These are phyloP conservation scores for Sinosuthora webbiana DNA, from an alignment of 2,113 vertebrate species.

Conservation along the genomic window DNA sequence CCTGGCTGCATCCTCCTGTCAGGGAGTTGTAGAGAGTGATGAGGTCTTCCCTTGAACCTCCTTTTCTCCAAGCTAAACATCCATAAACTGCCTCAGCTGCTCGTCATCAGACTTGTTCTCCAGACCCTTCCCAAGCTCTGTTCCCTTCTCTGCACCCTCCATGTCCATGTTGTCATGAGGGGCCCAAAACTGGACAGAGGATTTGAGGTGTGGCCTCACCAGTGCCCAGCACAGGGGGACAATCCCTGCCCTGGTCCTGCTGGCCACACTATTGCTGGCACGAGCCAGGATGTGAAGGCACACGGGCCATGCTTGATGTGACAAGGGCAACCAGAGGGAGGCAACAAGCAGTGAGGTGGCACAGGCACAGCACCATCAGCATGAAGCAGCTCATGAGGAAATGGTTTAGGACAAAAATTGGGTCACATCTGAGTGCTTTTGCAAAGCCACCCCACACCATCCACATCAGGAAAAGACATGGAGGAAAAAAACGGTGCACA, in stretches of 20 bases:
- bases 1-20: background rate
- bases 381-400: background rate
- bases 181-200: background rate
- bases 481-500: background rate
- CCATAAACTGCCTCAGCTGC: background rate
- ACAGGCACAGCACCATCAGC: background rate
- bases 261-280: background rate
- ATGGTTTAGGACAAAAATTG: background rate
- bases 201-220: background rate
- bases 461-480: background rate
- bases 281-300: background rate
- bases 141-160: background rate
- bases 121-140: background rate
- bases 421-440: background rate
- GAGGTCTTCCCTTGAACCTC: background rate
- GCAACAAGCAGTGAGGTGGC: background rate
- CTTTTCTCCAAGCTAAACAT: background rate
- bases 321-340: background rate
- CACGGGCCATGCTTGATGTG: fast-evolving
- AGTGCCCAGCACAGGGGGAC: background rate
- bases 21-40: background rate
- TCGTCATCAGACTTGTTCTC: background rate
- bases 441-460: background rate
- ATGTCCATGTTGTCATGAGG: background rate
- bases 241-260: background rate